These are phyloP conservation scores for Cephonodes hylas DNA, from an alignment of 2,888 invertebrate species.

Conservation along the genomic window DNA sequence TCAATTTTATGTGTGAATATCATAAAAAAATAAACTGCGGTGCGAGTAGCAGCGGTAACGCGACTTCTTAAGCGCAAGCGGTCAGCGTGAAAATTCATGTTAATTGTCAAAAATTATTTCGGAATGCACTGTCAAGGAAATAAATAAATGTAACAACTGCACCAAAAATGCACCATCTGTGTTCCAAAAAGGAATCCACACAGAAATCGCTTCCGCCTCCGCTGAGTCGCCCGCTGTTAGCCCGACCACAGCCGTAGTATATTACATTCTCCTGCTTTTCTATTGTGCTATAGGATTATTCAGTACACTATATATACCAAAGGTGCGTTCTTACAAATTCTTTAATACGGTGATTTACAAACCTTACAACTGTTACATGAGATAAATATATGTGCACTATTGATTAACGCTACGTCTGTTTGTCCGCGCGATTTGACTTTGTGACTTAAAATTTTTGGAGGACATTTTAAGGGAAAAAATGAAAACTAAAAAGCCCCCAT, in stretches of 20 bases:
- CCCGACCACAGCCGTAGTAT: not conserved
- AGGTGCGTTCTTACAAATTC: slow-evolving; percentile 43
- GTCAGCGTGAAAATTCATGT: not conserved
- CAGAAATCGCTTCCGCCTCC: not conserved
- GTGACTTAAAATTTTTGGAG: not conserved
- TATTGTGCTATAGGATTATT: slow-evolving; percentile 24
- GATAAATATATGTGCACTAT: slow-evolving; percentile 48
- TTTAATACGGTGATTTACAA: slow-evolving; percentile 26
- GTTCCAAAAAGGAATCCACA: not conserved
- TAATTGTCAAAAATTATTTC: not conserved
- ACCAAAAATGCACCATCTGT: not conserved
- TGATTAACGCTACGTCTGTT: slow-evolving; percentile 20
- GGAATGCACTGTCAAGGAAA: not conserved
- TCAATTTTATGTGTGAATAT: not conserved
- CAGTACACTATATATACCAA: slow-evolving; percentile 35
- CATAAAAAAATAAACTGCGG: slow-evolving; percentile 9
- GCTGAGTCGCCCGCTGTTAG: not conserved
- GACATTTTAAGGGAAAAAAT: not conserved
- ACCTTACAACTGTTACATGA: slow-evolving; percentile 39
- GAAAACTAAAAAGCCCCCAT: not conserved
- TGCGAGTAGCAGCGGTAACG: not conserved
- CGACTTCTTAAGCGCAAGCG: not conserved
- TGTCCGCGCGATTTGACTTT: slow-evolving; percentile 20
- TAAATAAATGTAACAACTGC: not conserved
- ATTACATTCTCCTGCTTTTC: slow-evolving; percentile 10